phyloP scores from a whole-genome alignment of 2,113 vertebrate genomes.

The Passer montanus region DNA sequence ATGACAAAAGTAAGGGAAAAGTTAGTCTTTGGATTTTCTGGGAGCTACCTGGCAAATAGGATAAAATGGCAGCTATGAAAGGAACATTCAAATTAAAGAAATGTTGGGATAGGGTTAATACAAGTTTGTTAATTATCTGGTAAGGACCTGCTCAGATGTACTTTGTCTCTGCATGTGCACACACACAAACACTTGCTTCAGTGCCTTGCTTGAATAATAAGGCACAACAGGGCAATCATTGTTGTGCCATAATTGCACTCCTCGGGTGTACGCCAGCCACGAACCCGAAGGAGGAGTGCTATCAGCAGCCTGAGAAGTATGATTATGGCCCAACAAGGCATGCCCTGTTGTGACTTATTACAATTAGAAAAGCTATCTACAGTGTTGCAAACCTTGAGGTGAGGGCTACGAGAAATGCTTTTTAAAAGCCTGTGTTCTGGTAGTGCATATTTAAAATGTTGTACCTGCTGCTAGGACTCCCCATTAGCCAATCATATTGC shows the following conservation, averaged over 20 bases:
- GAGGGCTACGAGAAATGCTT: background rate
- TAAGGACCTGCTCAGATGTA: constrained; percentile 61
- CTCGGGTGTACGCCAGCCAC: constrained; percentile 33
- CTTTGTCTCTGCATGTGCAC: constrained; percentile 60
- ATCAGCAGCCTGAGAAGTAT: constrained; percentile 65
- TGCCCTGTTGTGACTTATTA: constrained; percentile 70
- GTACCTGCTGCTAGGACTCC: constrained; percentile 65
- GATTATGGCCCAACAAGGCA: constrained; percentile 72
- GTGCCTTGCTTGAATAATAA: constrained; percentile 64
- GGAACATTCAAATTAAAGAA: background rate
- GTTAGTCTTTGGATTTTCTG: background rate
- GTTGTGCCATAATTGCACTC: constrained; percentile 62
- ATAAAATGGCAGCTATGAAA: background rate
- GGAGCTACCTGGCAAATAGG: background rate
- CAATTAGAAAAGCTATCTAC: constrained; percentile 63
- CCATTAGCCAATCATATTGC: constrained; percentile 60
- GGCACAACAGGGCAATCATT: constrained; percentile 67
- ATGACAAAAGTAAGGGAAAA: background rate
- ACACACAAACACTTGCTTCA: constrained; percentile 64
- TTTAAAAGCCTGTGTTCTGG: constrained; percentile 56
- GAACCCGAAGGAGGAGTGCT: constrained; percentile 49
- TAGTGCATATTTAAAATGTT: constrained; percentile 43
- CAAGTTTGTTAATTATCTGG: constrained; percentile 51
- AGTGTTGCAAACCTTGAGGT: constrained; percentile 4
- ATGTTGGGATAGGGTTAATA: constrained; percentile 45